A percentile compares a stretch with the other conserved stretches of the same genome.
Conservation (phyloP, 2,797 vertebrate genomes). For the Poecile montanus region DNA sequence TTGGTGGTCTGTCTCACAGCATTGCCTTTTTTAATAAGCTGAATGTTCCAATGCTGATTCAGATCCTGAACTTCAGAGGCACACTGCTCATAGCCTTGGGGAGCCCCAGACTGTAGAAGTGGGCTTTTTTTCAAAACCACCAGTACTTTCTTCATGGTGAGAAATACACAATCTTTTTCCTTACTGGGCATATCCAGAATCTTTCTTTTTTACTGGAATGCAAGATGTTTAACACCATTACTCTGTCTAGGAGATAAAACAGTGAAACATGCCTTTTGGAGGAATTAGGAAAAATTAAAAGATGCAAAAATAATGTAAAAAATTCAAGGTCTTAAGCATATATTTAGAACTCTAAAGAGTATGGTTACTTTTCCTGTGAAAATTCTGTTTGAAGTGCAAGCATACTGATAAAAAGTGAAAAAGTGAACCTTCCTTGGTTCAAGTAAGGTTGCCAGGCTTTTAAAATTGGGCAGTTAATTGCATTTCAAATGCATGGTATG, state of each 20-base stretch:
- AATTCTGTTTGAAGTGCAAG: not conserved
- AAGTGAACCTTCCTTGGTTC: not conserved
- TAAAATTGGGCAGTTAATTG: not conserved
- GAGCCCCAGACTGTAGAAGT: not conserved
- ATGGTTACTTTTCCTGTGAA: not conserved
- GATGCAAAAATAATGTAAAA: not conserved
- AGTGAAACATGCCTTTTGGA: not conserved
- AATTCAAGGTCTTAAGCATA: not conserved
- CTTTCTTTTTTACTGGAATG: not conserved
- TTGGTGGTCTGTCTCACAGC: not conserved
- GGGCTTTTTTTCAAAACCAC: not conserved
- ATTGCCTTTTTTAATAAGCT: not conserved
- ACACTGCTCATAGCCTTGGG: fast-evolving
- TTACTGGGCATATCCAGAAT: not conserved
- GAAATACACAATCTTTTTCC: not conserved
- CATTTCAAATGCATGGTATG: not conserved
- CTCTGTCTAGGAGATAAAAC: not conserved
- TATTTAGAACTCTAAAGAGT: not conserved
- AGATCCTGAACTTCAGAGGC: not conserved
- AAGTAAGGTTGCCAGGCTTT: not conserved
- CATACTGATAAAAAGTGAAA: not conserved
- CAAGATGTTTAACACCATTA: not conserved
- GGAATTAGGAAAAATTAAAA: not conserved
- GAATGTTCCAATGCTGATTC: not conserved
- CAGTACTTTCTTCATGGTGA: not conserved